phyloP scores from a whole-genome alignment of 1,140 invertebrate genomes.

The Drosophila triauraria region DNA sequence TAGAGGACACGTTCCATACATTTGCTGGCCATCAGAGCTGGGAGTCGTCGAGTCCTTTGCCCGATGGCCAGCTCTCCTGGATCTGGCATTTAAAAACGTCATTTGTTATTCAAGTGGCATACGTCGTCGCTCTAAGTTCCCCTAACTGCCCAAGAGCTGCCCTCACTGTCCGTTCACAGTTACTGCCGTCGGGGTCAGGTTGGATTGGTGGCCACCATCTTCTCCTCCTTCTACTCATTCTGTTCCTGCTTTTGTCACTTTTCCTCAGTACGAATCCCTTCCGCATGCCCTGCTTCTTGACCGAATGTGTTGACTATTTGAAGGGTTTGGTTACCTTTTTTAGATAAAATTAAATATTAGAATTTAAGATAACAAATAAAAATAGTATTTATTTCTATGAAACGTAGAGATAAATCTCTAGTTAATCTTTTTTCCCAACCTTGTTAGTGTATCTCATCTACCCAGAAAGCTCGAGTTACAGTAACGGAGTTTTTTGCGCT shows the following conservation, averaged over 20 bases:
- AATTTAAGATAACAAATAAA: no score
- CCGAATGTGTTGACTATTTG: neutral
- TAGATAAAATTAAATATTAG: neutral
- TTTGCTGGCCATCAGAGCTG: constrained; percentile 71
- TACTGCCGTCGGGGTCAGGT: constrained; percentile 25
- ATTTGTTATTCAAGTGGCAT: constrained; percentile 83
- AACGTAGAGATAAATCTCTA: no score
- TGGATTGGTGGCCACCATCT: neutral
- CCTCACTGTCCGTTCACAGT: constrained; percentile 67
- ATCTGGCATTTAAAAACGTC: constrained; percentile 78
- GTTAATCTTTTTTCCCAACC: no score
- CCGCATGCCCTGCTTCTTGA: constrained; percentile 5
- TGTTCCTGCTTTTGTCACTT: constrained; percentile 6
- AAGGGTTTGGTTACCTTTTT: neutral
- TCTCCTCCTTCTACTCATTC: neutral
- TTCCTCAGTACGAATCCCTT: constrained; percentile 12
- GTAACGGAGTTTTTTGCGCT: constrained; percentile 27
- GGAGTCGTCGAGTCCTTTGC: constrained; percentile 28
- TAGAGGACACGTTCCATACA: constrained; percentile 67
- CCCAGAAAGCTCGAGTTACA: neutral
- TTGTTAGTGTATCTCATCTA: constrained; percentile 36
- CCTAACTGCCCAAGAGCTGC: constrained; percentile 65
- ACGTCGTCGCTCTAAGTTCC: constrained; percentile 79
- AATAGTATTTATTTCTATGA: no score
- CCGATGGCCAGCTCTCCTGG: constrained; percentile 24